Evolutionary conservation across 2,888 invertebrate genomes (phyloP).

Genomic region (Blomia tropicalis): DNA sequence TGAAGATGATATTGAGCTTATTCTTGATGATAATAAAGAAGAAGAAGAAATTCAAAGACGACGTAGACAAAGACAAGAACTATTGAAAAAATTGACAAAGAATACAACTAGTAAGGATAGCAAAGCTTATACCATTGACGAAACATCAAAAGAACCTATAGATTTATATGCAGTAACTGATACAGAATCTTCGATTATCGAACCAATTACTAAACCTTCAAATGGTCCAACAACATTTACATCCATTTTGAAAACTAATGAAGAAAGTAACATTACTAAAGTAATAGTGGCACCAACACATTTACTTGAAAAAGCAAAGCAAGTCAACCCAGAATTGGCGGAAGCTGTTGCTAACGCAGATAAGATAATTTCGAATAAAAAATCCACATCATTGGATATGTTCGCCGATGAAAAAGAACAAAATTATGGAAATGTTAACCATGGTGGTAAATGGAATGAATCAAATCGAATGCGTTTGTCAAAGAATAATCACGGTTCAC

Average conservation of each 20-base stretch:
- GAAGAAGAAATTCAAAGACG: conserved; percentile 77
- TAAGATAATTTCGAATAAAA: neutral
- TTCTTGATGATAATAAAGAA: conserved; percentile 50
- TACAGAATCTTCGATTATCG: conserved; percentile 14
- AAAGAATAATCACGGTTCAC: neutral
- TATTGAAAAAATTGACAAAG: conserved; percentile 51
- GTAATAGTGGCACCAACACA: conserved; percentile 23
- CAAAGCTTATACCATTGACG: conserved; percentile 17
- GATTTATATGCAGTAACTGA: neutral
- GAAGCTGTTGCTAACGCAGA: neutral
- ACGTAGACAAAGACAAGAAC: conserved; percentile 67
- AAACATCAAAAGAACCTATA: conserved; percentile 21
- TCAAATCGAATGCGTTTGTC: neutral
- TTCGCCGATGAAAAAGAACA: conserved; percentile 24
- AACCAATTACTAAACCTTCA: conserved; percentile 1
- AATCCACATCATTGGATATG: conserved; percentile 17
- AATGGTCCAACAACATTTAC: conserved; percentile 17
- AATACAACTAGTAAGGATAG: neutral
- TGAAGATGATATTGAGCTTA: conserved; percentile 46
- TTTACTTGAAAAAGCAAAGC: conserved; percentile 8
- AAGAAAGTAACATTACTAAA: conserved; percentile 32
- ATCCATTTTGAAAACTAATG: conserved; percentile 26
- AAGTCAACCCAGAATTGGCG: neutral
- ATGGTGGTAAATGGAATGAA: neutral
- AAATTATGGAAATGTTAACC: neutral